A percentile compares a stretch with the other conserved stretches of the same genome.
phyloP scores from a whole-genome alignment of 1,140 invertebrate genomes.

The Meteorus sp. region DNA sequence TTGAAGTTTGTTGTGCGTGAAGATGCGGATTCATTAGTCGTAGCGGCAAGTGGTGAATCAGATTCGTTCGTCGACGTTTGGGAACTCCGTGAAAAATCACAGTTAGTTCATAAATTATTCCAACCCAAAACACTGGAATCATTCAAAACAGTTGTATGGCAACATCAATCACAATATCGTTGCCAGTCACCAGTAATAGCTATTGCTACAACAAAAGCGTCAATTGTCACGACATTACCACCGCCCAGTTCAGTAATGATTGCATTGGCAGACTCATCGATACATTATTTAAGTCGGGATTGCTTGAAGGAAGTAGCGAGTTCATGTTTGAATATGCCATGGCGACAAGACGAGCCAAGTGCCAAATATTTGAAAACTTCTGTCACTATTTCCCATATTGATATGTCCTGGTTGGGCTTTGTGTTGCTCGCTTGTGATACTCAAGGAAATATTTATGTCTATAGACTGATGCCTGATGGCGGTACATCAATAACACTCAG shows the following conservation, averaged over 20 bases:
- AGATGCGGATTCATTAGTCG: constrained; percentile 78
- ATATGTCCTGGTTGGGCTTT: constrained; percentile 78
- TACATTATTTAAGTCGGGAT: constrained; percentile 76
- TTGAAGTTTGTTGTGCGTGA: constrained; percentile 81
- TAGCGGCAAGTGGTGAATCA: constrained; percentile 67
- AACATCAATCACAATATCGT: constrained; percentile 68
- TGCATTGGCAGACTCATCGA: constrained; percentile 73
- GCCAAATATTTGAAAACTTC: constrained; percentile 56
- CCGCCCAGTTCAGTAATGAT: constrained; percentile 70
- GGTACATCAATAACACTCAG: constrained; percentile 64
- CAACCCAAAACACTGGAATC: constrained; percentile 61
- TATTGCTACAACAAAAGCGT: constrained; percentile 65
- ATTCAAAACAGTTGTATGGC: constrained; percentile 73
- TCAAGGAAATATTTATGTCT: constrained; percentile 73
- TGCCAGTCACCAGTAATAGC: constrained; percentile 58
- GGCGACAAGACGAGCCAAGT: constrained; percentile 58
- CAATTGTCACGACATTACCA: constrained; percentile 64
- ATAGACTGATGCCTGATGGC: constrained; percentile 64
- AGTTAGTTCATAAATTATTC: constrained; percentile 78
- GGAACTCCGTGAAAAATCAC: constrained; percentile 79
- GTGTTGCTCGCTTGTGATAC: constrained; percentile 75
- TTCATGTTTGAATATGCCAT: constrained; percentile 58
- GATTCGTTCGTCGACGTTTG: constrained; percentile 80
- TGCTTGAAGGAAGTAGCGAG: constrained; percentile 70
- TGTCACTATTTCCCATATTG: constrained; percentile 65